A percentile compares a stretch with the other conserved stretches of the same genome.
Evolutionary conservation across 2,888 invertebrate species (phyloP).

Genomic region (Sarcophaga carnaria): DNA sequence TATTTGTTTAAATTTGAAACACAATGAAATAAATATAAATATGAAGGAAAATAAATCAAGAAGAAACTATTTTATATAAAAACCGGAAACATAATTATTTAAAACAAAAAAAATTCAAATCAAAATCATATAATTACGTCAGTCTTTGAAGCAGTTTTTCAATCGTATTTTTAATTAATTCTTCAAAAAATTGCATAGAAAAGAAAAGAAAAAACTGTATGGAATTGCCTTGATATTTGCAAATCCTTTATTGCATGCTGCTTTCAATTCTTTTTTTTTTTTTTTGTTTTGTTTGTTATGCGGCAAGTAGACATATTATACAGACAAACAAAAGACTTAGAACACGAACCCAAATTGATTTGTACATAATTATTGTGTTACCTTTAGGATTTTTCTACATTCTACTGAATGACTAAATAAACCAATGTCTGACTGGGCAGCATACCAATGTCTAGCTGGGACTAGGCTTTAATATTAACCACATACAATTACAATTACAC

Average conservation of each 20-base stretch:
- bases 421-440: background rate
- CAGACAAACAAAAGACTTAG: slow-evolving; percentile 17
- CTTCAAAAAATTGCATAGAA: too few relatives aligned
- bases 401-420: background rate
- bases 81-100: too few relatives aligned
- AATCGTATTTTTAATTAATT: too few relatives aligned
- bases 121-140: too few relatives aligned
- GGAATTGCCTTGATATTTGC: too few relatives aligned
- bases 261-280: background rate
- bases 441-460: too few relatives aligned
- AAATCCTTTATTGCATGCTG: background rate
- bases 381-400: background rate
- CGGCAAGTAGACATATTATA: background rate
- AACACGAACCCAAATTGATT: slow-evolving; percentile 46
- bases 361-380: slow-evolving; percentile 36
- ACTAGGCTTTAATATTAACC: slow-evolving; percentile 31
- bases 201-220: too few relatives aligned
- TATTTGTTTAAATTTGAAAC: background rate
- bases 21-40: background rate
- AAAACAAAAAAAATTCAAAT: too few relatives aligned
- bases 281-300: background rate
- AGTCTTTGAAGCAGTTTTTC: too few relatives aligned
- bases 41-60: too few relatives aligned
- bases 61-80: too few relatives aligned
- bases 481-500: background rate